phyloP scores from a whole-genome alignment of 2,888 invertebrate species.

The Zygogramma bicolorata region DNA sequence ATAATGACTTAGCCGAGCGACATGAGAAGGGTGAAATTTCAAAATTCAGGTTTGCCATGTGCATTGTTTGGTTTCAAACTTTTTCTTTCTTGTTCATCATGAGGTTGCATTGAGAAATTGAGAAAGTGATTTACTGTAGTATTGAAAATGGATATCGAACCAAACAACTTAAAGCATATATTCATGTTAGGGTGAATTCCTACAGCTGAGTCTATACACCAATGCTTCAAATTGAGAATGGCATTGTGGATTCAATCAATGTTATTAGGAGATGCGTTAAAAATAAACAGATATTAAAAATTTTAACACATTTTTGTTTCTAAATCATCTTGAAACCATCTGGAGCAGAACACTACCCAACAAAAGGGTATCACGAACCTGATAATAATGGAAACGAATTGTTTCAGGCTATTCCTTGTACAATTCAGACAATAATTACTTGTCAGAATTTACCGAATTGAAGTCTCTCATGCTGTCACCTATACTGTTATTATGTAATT shows the following conservation, averaged over 20 bases:
- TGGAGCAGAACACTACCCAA: not conserved
- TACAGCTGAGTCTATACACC: not conserved
- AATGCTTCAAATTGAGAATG: not conserved
- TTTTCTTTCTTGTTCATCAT: too few species aligned
- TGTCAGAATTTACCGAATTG: conserved; percentile 38
- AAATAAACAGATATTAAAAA: not conserved
- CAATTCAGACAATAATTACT: conserved; percentile 32
- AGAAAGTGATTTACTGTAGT: too few species aligned
- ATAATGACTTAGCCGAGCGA: too few species aligned
- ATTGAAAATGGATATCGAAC: too few species aligned
- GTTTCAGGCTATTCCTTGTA: conserved; percentile 8
- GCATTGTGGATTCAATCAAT: not conserved
- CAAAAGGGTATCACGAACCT: too few species aligned
- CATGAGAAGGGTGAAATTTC: too few species aligned
- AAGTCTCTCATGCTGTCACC: conserved; percentile 29
- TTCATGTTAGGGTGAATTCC: too few species aligned
- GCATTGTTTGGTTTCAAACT: too few species aligned
- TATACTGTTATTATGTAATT: conserved; percentile 40
- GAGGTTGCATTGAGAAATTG: too few species aligned
- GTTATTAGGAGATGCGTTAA: not conserved
- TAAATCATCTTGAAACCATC: not conserved
- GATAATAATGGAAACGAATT: conserved; percentile 27
- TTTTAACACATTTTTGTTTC: not conserved
- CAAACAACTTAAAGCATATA: too few species aligned
- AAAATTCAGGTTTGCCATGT: too few species aligned